phyloP scores from a whole-genome alignment of 2,888 invertebrate species.

The Harmothoe impar region DNA sequence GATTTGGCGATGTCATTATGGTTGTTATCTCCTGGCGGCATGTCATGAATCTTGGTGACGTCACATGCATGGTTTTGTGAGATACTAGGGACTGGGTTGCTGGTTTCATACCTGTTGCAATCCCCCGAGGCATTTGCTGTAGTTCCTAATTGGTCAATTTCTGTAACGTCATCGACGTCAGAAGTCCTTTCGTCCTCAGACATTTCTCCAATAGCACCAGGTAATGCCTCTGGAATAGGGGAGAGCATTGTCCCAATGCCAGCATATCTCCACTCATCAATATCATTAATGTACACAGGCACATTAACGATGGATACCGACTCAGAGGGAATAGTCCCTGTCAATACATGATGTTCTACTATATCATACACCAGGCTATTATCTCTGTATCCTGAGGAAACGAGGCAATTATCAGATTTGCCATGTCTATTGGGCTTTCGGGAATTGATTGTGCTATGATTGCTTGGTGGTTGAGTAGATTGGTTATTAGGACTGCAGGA shows the following conservation, averaged over 20 bases:
- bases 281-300: slow-evolving; percentile 12
- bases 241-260: neutral
- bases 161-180: neutral
- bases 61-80: neutral
- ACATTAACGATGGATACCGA: neutral
- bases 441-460: too few relatives aligned
- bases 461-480: too few relatives aligned
- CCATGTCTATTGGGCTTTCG: too few relatives aligned
- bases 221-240: neutral
- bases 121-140: too few relatives aligned
- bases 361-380: neutral
- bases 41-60: neutral
- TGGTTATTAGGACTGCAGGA: too few relatives aligned
- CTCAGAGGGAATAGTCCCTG: neutral
- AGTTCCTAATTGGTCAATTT: neutral
- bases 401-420: too few relatives aligned
- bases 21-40: too few relatives aligned
- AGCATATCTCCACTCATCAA: neutral
- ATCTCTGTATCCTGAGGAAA: neutral
- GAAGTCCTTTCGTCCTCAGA: neutral
- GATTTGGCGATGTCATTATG: too few relatives aligned
- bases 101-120: too few relatives aligned
- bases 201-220: neutral
- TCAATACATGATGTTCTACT: neutral
- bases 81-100: too few relatives aligned